Evolutionary conservation across 2,797 vertebrate genomes (phyloP).

Genomic region (Danio jaintianensis): DNA sequence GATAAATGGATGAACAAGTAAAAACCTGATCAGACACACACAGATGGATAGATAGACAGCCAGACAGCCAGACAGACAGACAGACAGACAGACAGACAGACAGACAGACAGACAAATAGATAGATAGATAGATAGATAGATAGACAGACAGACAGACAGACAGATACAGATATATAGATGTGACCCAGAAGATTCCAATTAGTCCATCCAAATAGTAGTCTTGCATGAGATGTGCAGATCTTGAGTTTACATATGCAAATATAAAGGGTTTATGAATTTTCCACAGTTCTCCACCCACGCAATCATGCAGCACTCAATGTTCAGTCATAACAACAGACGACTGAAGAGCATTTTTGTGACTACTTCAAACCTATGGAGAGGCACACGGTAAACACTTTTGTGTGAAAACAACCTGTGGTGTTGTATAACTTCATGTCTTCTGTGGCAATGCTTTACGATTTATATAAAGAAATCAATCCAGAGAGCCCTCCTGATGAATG

Average conservation of each 20-base stretch:
- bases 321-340: constrained; percentile 34
- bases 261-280: constrained; percentile 23
- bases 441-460: background rate
- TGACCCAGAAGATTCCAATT: too few species aligned
- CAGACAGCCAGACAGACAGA: too few species aligned
- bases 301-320: constrained; percentile 37
- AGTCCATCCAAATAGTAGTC: background rate
- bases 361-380: constrained; percentile 43
- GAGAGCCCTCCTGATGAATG: constrained; percentile 3
- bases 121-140: too few species aligned
- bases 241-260: constrained; percentile 24
- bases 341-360: constrained; percentile 30
- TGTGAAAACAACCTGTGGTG: constrained; percentile 11
- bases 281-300: constrained; percentile 26
- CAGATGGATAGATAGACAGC: too few species aligned
- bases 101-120: too few species aligned
- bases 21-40: too few species aligned
- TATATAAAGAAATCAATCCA: constrained; percentile 26
- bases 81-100: too few species aligned
- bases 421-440: constrained; percentile 30
- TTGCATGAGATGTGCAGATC: background rate
- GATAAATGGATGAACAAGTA: too few species aligned
- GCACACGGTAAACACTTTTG: constrained; percentile 42
- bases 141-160: too few species aligned
- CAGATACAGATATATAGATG: too few species aligned